Evolutionary conservation across 2,888 invertebrate species (phyloP), one percentile per base, ranked within the genome.

Genomic region (Stenodema calcarata): DNA sequence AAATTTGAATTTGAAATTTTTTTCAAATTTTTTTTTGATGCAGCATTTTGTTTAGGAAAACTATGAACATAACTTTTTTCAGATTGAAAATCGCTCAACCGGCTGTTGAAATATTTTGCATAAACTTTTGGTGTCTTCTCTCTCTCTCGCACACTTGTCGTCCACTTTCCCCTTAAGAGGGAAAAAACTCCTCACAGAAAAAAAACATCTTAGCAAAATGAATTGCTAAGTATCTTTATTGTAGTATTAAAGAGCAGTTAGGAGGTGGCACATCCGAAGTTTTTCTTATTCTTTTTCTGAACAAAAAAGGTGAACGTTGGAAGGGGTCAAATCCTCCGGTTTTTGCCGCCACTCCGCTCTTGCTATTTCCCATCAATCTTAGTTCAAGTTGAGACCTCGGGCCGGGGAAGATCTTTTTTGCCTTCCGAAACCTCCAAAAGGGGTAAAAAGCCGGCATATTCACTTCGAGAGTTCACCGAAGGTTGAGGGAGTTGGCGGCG

Each of bases 381-480:
- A 78, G 78, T 78, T 78, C 42, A 44, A 78, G 42, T 78, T 78
- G 78, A 78, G 78, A 44, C 78, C 78, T 78, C 78, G 30, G 73
- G 27, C 23, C 16, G 70, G 70, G n/a, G 35, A 18, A 73, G 3
- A 54, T n/a, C 18, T 28, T 78, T 78, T 78, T 78, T 78, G 3
- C 44, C 41, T 18, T 27, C 23, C 78, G 11, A 18, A 44, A 44
- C 18, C 42, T 18, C 23, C 18, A 44, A 18, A 44, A 41, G 44
- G 78, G 42, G 78, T 78, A 78, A 78, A 78, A 78, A 78, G 78
- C 78, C 42, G 78, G 78, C 78, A 78, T 78, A 78, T 78, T 78
- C 78, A 78, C 78, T 78, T 42, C 42, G 78, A 44, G 78, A 78
- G 78, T 78, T 78, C 78, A 78, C 35, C 44, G 35, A 28, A 35